Evolutionary conservation across 1,140 invertebrate genomes (phyloP).

Genomic region (Drosophila chauvacae): DNA sequence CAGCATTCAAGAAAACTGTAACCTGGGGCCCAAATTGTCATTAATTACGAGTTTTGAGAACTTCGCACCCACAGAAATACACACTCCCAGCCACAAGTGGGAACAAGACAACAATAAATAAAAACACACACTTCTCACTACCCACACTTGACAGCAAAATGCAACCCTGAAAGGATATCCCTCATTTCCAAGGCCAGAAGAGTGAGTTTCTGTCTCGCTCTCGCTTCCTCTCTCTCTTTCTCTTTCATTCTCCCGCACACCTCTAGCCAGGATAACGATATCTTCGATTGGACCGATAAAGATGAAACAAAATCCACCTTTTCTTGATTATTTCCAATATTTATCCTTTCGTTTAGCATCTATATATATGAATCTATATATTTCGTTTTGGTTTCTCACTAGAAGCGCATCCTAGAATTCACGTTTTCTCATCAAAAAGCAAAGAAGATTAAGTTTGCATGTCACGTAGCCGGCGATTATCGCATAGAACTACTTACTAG

Average conservation of each 20-base stretch:
- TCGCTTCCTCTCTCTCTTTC: background rate
- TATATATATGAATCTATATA: background rate
- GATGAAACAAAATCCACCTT: conserved; percentile 10
- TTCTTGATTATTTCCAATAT: conserved; percentile 19
- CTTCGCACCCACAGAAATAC: conserved; percentile 28
- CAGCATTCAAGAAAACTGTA: background rate
- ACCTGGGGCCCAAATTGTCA: too few species aligned
- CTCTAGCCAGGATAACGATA: conserved; percentile 5
- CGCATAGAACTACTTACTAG: conserved; percentile 23
- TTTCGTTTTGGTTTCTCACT: conserved; percentile 31
- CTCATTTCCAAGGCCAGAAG: background rate
- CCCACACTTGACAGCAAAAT: background rate
- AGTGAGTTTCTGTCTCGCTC: background rate
- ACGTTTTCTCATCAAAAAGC: conserved; percentile 1
- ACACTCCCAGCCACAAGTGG: background rate
- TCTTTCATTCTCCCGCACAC: background rate
- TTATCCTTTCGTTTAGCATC: conserved; percentile 25
- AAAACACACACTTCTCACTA: background rate
- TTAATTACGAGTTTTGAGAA: background rate
- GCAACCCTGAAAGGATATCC: conserved; percentile 4
- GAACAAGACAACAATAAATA: background rate
- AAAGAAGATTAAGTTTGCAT: conserved; percentile 36
- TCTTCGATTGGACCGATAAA: conserved; percentile 17
- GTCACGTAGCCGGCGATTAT: conserved; percentile 33
- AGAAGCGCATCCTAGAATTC: conserved; percentile 17